A percentile compares a stretch with the other conserved stretches of the same genome.
phyloP scores from a whole-genome alignment of 2,113 vertebrate genomes.

The Ceyx cyanopectus region DNA sequence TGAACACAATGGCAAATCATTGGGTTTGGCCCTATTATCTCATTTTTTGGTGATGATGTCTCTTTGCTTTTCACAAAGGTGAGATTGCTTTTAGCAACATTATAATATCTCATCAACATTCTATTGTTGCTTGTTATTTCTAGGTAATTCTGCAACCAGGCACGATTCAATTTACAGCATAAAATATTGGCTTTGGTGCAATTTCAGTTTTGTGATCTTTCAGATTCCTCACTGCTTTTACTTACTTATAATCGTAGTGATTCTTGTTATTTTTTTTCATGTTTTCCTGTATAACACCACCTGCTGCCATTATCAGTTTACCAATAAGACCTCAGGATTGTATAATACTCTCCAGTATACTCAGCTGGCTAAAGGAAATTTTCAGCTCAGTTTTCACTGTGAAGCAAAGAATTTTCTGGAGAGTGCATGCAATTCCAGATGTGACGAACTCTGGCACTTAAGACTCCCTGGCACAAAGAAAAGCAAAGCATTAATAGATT shows the following conservation, averaged over 20 bases:
- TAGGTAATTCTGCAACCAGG: background rate
- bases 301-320: background rate
- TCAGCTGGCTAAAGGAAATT: background rate
- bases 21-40: background rate
- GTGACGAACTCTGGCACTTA: background rate
- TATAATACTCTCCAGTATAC: background rate
- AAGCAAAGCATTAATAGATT: conserved; percentile 14
- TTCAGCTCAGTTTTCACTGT: background rate
- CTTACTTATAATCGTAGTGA: background rate
- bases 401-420: conserved; percentile 2
- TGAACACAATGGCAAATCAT: background rate
- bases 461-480: background rate
- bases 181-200: background rate
- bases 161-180: background rate
- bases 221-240: background rate
- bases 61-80: background rate
- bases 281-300: rapidly evolving
- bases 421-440: background rate
- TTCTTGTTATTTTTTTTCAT: background rate
- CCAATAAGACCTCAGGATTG: background rate
- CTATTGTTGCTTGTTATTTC: background rate
- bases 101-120: background rate
- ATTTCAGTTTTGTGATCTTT: background rate
- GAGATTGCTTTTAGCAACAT: background rate
- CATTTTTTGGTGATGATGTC: background rate